Base-by-base conservation (phyloP, 2,888 invertebrate species). In the Drosophila emarginata region DNA sequence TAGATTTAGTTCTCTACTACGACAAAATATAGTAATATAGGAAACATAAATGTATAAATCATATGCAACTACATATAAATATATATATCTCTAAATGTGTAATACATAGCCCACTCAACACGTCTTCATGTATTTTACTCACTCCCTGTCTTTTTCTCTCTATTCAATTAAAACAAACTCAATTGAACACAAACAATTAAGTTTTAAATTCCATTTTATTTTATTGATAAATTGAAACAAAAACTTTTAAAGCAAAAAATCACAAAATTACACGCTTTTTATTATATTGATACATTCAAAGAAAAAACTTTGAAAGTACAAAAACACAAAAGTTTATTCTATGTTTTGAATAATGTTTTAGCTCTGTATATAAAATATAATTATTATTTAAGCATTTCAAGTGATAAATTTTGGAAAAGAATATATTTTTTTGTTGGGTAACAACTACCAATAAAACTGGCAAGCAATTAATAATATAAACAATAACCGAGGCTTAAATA, bases 1-100 rank as follows among this genome's bases (percentile, higher is more conserved):
- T 76, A 72, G 26, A 62, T 52, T 59, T 62, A 54, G 32, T 57
- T 61, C 75, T 76, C 28, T 15, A 15, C 28, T 12, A 15, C 14
- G 15, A 32, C 28, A 53, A 53, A 11, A 53, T 26, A 18, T 54
- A 36, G 32, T 18, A 73, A 69, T 4, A 40, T 39, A 62, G 62
- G 63, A 61, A 12, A 60, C 50, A 61, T 51, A 67, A 37, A 61
- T 59, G 62, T 40, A 60, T 28, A 54, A 54, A 28, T 18, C 54
- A 54, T 18, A 28, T 54, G 9, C 32, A 54, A 36, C 9, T 54
- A 36, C 18, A 54, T 28, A 18, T 36, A 32, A 7, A 54, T 32
- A 15, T 15, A 32, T 18, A 54, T 54, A 32, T 53, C 53, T 32
- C 18, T 45, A 21, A 21, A 45, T 45, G 45, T 45, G 11, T 45